phyloP scores from a whole-genome alignment of 1,140 invertebrate species.

The Danaus plexippus region DNA sequence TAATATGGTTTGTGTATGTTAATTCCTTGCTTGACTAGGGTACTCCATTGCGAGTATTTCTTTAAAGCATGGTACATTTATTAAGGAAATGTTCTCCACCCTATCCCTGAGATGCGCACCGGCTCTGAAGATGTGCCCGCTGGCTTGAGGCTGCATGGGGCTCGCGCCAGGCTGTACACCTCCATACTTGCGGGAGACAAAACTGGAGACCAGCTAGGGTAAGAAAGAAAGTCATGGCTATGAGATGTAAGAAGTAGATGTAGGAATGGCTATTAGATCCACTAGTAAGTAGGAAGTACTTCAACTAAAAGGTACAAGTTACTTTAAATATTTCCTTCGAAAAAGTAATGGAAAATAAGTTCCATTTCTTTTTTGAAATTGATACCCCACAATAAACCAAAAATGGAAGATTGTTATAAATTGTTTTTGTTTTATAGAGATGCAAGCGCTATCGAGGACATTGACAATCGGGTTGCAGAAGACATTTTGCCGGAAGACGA shows the following conservation, averaged over 20 bases:
- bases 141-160: slow-evolving; percentile 51
- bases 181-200: slow-evolving; percentile 49
- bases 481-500: slow-evolving; percentile 48
- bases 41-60: no score
- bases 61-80: no score
- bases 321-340: no score
- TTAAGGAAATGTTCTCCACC: slow-evolving; percentile 20
- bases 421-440: slow-evolving; percentile 22
- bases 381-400: no score
- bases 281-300: no score
- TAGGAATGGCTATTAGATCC: no score
- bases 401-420: neutral
- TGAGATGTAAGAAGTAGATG: no score
- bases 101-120: slow-evolving; percentile 35
- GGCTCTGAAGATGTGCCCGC: slow-evolving; percentile 49
- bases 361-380: no score
- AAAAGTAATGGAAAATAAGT: no score
- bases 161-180: slow-evolving; percentile 49
- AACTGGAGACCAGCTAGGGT: slow-evolving; percentile 51
- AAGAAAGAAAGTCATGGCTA: slow-evolving; percentile 14
- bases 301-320: no score
- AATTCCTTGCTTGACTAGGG: no score
- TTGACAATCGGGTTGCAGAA: slow-evolving; percentile 32
- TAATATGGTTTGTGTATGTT: no score
- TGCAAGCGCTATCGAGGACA: slow-evolving; percentile 33